Base-by-base conservation (phyloP, 2,113 vertebrate genomes). In the Clarias batrachus region DNA sequence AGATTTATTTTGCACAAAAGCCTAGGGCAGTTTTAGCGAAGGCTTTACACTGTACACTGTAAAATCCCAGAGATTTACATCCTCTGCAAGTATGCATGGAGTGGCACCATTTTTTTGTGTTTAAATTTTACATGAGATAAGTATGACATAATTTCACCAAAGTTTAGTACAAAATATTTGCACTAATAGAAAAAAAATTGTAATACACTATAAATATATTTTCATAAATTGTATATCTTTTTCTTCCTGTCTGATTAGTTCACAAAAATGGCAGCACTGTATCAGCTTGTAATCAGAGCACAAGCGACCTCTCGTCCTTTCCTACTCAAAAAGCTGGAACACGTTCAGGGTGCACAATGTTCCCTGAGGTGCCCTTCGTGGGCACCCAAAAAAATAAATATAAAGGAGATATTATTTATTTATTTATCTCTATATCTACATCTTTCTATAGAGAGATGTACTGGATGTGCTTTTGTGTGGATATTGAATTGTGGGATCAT, bases 1-100 rank as follows among this genome's bases (percentile, higher is more conserved):
- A 83, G 80, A 23, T 66, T 86, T 88, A 88, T 70, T 88, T 65
- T 65, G 80, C 79, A 84, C 21, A 11, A 54, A 82, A 83, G 21
- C 63, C 56, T 83, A 56, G 71, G 80, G 85, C 33, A 71, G 23
- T n/a, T 59, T 86, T 57, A 85, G 48, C 21, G 68, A 63, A 33
- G 48, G 63, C 62, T 80, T 82, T 82, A 54, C 41, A 82, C 23
- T 17, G 25, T 52, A 52, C 60, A 25, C 80, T 17, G 33, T 78
- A 27, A 48, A 41, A 84, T 25, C 57, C 80, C 5, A 48, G 10
- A 65, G 78, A 79, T 57, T 59, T 79, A 57, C 56, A 79, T 79
- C 27, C 33, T 59, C 54, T 59, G 56, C 77, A 59, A 81, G 30
- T 23, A 81, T 81, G 19, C 30, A 62, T 12, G 23, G 57, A 25